Base-by-base conservation (phyloP, 2,888 invertebrate genomes). In the Rhyacophila evoluta region DNA sequence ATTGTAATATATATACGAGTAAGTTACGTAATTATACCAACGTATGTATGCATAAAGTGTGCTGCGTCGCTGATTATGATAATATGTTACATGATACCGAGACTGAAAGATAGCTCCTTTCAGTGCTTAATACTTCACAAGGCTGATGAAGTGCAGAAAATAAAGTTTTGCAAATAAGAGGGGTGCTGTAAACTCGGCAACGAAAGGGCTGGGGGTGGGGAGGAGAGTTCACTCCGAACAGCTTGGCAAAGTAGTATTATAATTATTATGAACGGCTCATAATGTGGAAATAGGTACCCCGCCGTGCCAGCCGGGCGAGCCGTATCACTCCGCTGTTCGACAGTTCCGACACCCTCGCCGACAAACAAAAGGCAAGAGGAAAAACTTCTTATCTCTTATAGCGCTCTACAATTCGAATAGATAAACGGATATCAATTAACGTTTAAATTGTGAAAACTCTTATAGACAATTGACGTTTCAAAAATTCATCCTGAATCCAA, bases 221-320 rank as follows among this genome's bases (percentile, higher is more conserved):
- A 6, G 29, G 39, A 68, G 72, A 10, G 19, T 55, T 10, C 55
- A 10, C 15, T 19, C 55, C 55, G 19, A 55, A 55, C 55, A 19
- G 19, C 39, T 36, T 2, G 37, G 29, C 39, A 68, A 38, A 28
- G 72, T 37, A 72, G 76, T 89, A 89, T 89, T 89, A 89, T 88
- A 88, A 89, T 88, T 89, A 89, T 89, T 89, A 89, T 89, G 89
- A 89, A 89, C 89, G 89, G 89, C 88, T 87, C 68, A 77, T 72
- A 72, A 72, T 72, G 77, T 37, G 67, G 86, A 81, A 85, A 86
- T 82, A 85, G 84, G 81, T 83, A 81, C 83, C 81, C 81, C 71
- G 77, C 79, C 84, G 88, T 89, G 84, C 89, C 88, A 87, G 88
- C 87, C 86, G 85, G 87, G 85, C 86, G 84, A 70, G 85, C 85